These are phyloP conservation scores for Dexiosoma caninum DNA, from an alignment of 2,888 invertebrate genomes.

Conservation along the genomic window DNA sequence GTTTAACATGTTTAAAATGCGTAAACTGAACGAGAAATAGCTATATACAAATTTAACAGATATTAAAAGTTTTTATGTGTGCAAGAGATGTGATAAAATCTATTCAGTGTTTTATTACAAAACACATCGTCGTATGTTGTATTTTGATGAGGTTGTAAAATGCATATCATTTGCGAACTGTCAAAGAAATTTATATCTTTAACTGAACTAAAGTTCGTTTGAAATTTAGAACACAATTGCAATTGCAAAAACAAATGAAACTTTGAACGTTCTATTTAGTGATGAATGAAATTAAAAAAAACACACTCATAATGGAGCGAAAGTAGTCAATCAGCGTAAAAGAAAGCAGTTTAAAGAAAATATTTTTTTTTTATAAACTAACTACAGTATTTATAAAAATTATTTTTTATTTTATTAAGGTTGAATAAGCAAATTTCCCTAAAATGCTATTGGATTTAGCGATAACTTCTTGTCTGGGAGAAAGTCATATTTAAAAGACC, in stretches of 20 bases:
- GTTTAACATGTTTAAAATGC: conserved; percentile 45
- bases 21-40: conserved; percentile 38
- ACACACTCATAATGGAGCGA: no score
- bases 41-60: conserved; percentile 11
- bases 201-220: not conserved
- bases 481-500: no score
- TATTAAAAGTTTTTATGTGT: conserved; percentile 5
- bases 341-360: no score
- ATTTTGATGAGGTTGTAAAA: conserved; percentile 20
- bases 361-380: no score
- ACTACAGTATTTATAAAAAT: no score
- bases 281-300: no score
- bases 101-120: conserved; percentile 6
- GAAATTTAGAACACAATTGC: not conserved
- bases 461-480: no score
- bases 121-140: not conserved
- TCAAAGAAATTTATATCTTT: not conserved
- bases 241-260: not conserved
- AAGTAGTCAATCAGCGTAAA: no score
- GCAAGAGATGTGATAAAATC: conserved; percentile 19
- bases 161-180: not conserved
- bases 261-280: no score
- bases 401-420: no score
- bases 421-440: no score
- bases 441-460: no score